Evolutionary conservation across 2,113 vertebrate species (phyloP), one percentile per base, ranked within the genome.

Genomic region (Lucifuga dentata): DNA sequence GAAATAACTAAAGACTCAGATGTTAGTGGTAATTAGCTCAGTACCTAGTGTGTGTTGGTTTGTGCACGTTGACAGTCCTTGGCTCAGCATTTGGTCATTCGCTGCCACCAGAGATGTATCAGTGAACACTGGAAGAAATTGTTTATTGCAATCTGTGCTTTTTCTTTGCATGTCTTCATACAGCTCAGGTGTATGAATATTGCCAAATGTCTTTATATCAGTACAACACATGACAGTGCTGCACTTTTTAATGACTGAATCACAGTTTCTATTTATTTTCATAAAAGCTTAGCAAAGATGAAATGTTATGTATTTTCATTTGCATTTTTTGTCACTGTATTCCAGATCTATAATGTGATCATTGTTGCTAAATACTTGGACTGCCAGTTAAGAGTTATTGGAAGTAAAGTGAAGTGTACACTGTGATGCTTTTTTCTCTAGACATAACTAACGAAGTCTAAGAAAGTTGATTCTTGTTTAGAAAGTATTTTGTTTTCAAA

Each of bases 291-390:
- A 53, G 26, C 44, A 12, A 57, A 10, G 1, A 72, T 75, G 19
- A 68, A 59, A 72, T 70, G 24, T 20, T 86, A 81, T 88, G 88
- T 86, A 81, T 87, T 79, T 61, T 62, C 19, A 55, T 21, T n/a
- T n/a, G n/a, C n/a, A n/a, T n/a, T n/a, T 19, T 48, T 23, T 49
- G 29, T 24, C 59, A 59, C 66, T 53, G 36, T 46, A 39, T 52
- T 23, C 17, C 38, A 35, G 10, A 44, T 50, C 26, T 51, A 59
- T 46, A 72, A 72, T 72, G 58, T 55, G 49, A 71, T 45, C 58
- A 29, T 59, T 71, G 20, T 55, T 35, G 33, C 13, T 71, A n/a
- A 53, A 48, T 72, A 24, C 60, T 40, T 7, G 40, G 29, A 35
- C 67, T 48, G 3, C 59, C 15, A 49, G 2, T 3, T 45, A 17